Conservation (phyloP, 2,113 vertebrate species). For the Pterocles gutturalis region DNA sequence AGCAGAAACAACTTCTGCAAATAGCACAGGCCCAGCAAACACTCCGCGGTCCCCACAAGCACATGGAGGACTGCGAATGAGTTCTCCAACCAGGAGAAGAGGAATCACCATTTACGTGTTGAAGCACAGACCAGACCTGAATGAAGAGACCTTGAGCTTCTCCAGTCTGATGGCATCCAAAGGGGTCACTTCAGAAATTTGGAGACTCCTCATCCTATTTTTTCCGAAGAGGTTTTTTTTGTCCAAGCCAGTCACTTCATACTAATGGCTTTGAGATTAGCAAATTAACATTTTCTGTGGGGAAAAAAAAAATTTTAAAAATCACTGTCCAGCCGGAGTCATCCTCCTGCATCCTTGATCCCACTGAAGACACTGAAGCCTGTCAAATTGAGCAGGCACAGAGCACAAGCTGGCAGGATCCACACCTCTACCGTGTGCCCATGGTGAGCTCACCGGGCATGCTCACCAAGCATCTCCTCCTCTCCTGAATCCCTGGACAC, state of each 20-base stretch:
- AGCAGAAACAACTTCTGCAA: background rate
- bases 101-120: background rate
- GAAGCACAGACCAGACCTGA: background rate
- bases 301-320: background rate
- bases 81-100: background rate
- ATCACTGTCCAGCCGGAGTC: background rate
- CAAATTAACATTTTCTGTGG: background rate
- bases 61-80: background rate
- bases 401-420: background rate
- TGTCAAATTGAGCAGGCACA: background rate
- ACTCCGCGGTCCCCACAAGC: background rate
- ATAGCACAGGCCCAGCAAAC: background rate
- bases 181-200: background rate
- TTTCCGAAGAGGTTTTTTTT: background rate
- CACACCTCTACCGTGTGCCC: background rate
- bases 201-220: background rate
- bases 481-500: background rate
- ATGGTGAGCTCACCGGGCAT: background rate
- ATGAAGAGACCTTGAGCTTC: background rate
- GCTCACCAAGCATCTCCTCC: background rate
- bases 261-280: background rate
- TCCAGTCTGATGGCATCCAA: background rate
- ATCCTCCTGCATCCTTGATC: background rate
- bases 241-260: background rate
- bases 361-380: background rate